phyloP scores from a whole-genome alignment of 2,888 invertebrate genomes.

The Aromia moschata region DNA sequence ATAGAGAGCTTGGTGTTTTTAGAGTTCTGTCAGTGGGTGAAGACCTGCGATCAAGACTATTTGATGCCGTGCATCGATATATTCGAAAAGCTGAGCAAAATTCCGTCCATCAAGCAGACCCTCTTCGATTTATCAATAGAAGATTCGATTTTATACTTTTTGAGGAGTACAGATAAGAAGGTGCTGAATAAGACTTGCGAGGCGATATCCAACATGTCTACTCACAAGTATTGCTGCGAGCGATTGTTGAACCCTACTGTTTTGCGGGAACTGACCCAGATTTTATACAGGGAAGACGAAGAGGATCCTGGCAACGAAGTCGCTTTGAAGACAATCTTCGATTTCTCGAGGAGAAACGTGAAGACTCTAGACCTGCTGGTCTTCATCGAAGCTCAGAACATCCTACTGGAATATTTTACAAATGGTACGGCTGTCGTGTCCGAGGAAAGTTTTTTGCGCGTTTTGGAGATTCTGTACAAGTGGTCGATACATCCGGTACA shows the following conservation, averaged over 20 bases:
- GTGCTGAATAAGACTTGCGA: conserved; percentile 50
- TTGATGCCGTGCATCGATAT: conserved; percentile 41
- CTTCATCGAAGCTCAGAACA: conserved; percentile 38
- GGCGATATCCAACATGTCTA: conserved; percentile 51
- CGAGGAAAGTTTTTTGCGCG: conserved; percentile 41
- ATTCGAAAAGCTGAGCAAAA: conserved; percentile 46
- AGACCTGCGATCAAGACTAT: conserved; percentile 46
- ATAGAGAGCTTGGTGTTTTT: conserved; percentile 52
- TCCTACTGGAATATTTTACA: conserved; percentile 47
- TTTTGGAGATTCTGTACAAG: conserved; percentile 47
- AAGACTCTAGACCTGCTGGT: conserved; percentile 46
- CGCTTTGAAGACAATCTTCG: conserved; percentile 48
- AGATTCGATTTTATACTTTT: conserved; percentile 49
- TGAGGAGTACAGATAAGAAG: conserved; percentile 46
- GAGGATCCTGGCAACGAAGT: conserved; percentile 49
- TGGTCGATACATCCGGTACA: conserved; percentile 42
- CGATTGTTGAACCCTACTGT: conserved; percentile 51
- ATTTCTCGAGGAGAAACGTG: conserved; percentile 46
- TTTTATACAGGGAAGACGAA: conserved; percentile 44
- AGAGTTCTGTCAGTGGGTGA: conserved; percentile 51
- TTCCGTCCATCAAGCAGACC: conserved; percentile 48
- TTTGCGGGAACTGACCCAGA: conserved; percentile 44
- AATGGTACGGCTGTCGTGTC: conserved; percentile 37
- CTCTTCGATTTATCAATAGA: conserved; percentile 54
- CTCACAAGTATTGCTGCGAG: conserved; percentile 54